Evolutionary conservation across 2,888 invertebrate genomes (phyloP).

Genomic region (Heliconius ethilla): DNA sequence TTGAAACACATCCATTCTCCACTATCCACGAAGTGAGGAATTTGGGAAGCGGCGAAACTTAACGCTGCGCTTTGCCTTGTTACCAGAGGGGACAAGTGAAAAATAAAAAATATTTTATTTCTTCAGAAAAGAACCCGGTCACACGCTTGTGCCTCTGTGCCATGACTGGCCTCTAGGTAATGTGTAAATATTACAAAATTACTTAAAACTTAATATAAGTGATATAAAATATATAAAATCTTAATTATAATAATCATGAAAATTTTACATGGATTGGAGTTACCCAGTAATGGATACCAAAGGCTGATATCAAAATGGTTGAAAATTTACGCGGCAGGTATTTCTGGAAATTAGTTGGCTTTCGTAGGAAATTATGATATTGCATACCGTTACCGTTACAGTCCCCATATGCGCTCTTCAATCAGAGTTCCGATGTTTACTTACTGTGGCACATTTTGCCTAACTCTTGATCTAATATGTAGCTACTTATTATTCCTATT

Average conservation of each 20-base stretch:
- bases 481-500: background rate
- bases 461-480: constrained; percentile 33
- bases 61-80: background rate
- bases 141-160: background rate
- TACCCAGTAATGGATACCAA: background rate
- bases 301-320: background rate
- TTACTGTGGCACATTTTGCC: constrained; percentile 1
- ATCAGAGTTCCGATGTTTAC: constrained; percentile 20
- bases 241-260: background rate
- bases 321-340: background rate
- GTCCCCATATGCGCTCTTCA: constrained; percentile 13
- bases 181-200: background rate
- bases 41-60: background rate
- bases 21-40: background rate
- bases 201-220: background rate
- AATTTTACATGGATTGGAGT: background rate
- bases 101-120: background rate
- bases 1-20: background rate
- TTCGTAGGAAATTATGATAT: background rate
- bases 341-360: background rate
- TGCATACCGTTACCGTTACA: background rate
- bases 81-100: background rate
- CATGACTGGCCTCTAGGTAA: background rate
- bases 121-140: background rate
- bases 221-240: too few relatives aligned